Conservation (phyloP, 2,113 vertebrate species). For the Nothobranchius kuhntae region DNA sequence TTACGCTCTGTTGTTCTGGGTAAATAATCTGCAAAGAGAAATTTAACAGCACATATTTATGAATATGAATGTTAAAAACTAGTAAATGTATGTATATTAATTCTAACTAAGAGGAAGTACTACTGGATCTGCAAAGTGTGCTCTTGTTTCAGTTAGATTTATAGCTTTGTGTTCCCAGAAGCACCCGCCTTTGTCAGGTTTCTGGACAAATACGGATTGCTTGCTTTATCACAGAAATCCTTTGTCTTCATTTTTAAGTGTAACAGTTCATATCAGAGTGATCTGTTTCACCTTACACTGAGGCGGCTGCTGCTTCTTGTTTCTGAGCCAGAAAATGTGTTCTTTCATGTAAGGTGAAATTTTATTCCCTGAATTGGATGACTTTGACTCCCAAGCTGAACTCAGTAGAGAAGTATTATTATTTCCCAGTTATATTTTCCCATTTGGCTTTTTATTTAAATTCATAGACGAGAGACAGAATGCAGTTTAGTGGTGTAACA, state of each 20-base stretch:
- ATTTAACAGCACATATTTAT: too few species aligned
- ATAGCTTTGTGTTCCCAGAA: slow-evolving; percentile 43
- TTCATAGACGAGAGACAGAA: neutral
- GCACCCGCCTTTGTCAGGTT: slow-evolving; percentile 41
- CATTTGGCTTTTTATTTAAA: too few species aligned
- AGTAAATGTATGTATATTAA: too few species aligned
- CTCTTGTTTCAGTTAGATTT: slow-evolving; percentile 56
- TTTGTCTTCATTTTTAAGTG: slow-evolving; percentile 39
- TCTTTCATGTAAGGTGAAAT: neutral
- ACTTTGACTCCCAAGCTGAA: slow-evolving; percentile 10
- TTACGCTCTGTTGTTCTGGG: neutral
- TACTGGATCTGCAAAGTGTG: slow-evolving; percentile 35
- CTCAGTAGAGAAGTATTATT: neutral
- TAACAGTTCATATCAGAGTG: slow-evolving; percentile 57
- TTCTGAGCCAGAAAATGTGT: neutral
- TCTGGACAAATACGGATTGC: slow-evolving; percentile 50
- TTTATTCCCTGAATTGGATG: neutral
- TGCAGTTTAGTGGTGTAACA: neutral
- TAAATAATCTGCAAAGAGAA: too few species aligned
- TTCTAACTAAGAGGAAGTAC: neutral
- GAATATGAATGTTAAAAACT: too few species aligned
- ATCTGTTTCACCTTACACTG: slow-evolving; percentile 64
- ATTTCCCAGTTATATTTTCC: neutral
- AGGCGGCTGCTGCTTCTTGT: neutral
- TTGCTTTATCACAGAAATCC: slow-evolving; percentile 61